Evolutionary conservation across 2,113 vertebrate species (phyloP).

Genomic region (Mionectes macconnelli): DNA sequence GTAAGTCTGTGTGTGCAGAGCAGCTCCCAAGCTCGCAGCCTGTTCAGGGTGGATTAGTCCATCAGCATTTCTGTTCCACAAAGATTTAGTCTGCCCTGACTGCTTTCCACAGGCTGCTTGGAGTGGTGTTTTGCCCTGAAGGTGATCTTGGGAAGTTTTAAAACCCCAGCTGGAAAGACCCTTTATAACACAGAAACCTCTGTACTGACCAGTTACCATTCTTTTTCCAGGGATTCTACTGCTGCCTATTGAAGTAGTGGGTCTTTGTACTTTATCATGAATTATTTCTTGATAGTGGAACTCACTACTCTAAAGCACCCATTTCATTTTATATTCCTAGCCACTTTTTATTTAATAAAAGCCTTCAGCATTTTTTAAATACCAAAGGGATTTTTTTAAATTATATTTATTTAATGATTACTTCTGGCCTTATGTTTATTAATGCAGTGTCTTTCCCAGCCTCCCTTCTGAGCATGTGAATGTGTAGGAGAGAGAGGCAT

Average conservation of each 20-base stretch:
- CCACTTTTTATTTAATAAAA: constrained; percentile 41
- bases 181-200: not conserved
- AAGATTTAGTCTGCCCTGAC: not conserved
- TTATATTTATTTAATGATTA: constrained; percentile 43
- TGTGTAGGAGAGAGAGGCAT: not conserved
- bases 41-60: not conserved
- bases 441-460: not conserved
- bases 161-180: not conserved
- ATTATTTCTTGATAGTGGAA: not conserved
- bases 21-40: not conserved
- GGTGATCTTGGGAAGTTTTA: not conserved
- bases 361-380: constrained; percentile 36
- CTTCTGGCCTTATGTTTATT: constrained; percentile 55
- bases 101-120: not conserved
- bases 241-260: not conserved
- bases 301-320: not conserved
- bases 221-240: not conserved
- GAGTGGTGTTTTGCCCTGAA: not conserved
- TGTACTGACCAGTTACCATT: not conserved
- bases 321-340: not conserved
- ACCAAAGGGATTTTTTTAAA: not conserved
- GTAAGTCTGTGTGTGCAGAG: not conserved
- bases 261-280: not conserved
- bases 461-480: not conserved
- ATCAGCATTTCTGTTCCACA: not conserved